Percentiles rank a stretch among this genome's conserved stretches.
phyloP scores from a whole-genome alignment of 2,113 vertebrate genomes.

The Rhynchopsitta pachyrhyncha region DNA sequence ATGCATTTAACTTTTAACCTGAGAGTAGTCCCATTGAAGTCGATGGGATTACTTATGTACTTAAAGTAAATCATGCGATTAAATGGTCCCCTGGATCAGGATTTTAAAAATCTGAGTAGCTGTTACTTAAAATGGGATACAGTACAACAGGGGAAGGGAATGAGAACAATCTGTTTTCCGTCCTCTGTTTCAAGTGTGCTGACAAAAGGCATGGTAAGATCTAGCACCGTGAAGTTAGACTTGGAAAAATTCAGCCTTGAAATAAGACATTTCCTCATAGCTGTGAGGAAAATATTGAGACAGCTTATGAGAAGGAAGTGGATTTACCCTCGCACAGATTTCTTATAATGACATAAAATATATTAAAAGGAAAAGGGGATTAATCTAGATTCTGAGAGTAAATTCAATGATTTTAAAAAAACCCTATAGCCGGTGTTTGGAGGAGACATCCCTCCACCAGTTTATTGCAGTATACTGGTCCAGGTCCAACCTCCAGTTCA shows the following conservation, averaged over 20 bases:
- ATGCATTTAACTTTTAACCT: constrained; percentile 30
- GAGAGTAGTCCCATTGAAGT: neutral
- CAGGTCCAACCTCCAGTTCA: neutral
- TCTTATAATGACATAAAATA: neutral
- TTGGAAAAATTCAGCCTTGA: constrained; percentile 38
- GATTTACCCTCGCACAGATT: neutral
- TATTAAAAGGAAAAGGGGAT: neutral
- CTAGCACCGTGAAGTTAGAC: neutral
- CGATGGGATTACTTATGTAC: neutral
- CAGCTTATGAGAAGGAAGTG: neutral
- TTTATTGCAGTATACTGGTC: neutral
- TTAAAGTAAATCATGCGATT: constrained; percentile 15
- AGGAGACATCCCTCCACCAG: neutral
- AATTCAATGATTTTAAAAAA: neutral
- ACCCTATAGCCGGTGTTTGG: neutral
- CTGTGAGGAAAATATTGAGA: constrained; percentile 34
- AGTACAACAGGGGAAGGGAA: neutral
- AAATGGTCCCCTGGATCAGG: neutral
- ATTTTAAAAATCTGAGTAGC: constrained; percentile 23
- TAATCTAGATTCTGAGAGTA: neutral
- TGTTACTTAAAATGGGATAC: neutral
- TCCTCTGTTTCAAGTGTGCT: neutral
- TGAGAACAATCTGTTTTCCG: constrained; percentile 24
- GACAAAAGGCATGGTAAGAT: constrained; percentile 24
- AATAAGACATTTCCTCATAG: constrained; percentile 33